Evolutionary conservation across 2,113 vertebrate species (phyloP).

Genomic region (Uropsilus gracilis): DNA sequence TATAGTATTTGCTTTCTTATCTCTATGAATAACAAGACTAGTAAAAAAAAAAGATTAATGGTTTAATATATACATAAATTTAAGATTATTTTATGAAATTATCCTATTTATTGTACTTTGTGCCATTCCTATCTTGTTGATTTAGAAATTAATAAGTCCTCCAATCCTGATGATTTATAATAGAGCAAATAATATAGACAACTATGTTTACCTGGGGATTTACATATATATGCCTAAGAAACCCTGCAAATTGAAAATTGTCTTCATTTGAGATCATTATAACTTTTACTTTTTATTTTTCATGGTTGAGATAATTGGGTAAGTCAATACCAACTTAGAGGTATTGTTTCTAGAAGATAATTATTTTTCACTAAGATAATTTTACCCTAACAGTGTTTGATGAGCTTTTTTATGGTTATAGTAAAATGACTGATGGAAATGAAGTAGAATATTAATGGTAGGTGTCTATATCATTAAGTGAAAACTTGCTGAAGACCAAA

Average conservation of each 20-base stretch:
- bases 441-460: neutral
- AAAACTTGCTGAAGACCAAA: neutral
- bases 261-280: neutral
- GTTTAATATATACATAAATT: neutral
- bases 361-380: neutral
- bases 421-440: neutral
- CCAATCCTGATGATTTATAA: neutral
- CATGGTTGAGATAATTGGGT: neutral
- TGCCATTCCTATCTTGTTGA: neutral
- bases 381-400: neutral
- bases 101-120: neutral
- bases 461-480: neutral
- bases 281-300: neutral
- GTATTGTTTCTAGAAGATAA: neutral
- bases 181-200: neutral
- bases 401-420: neutral
- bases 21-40: neutral
- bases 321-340: neutral
- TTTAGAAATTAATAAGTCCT: no score
- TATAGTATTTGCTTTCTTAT: neutral
- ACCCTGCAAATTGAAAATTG: neutral
- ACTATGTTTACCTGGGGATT: neutral
- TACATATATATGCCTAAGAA: neutral
- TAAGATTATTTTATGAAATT: neutral
- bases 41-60: neutral